These are phyloP conservation scores for Tringa solitaria DNA, from an alignment of 2,113 vertebrate genomes.

Conservation along the genomic window DNA sequence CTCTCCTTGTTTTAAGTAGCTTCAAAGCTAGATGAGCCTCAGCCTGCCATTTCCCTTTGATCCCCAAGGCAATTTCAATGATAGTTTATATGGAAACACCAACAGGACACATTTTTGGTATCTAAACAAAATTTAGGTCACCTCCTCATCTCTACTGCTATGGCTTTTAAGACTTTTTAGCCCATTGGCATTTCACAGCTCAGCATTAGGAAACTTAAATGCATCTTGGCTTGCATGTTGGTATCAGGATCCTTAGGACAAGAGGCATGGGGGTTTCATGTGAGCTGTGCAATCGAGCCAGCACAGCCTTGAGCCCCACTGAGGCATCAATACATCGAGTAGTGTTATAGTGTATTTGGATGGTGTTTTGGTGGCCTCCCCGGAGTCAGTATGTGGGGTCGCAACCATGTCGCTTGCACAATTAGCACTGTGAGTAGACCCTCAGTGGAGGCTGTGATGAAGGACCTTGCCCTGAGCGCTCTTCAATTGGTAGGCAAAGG, in stretches of 20 bases:
- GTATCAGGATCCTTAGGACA: neutral
- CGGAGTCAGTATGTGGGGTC: neutral
- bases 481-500: neutral
- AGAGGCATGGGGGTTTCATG: neutral
- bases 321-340: neutral
- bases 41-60: neutral
- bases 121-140: neutral
- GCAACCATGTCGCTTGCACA: accelerated
- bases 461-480: neutral
- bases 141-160: neutral
- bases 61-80: too few relatives aligned
- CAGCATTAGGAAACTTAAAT: neutral
- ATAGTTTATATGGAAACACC: neutral
- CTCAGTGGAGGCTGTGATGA: neutral
- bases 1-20: neutral
- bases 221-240: accelerated
- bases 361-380: neutral
- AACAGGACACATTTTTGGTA: neutral
- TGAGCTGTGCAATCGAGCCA: accelerated
- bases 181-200: neutral
- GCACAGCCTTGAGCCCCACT: neutral
- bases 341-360: accelerated
- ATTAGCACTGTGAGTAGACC: neutral
- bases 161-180: neutral
- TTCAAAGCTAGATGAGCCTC: neutral